Conservation (phyloP, 2,888 invertebrate genomes). For the Dryocosmus kuriphilus region DNA sequence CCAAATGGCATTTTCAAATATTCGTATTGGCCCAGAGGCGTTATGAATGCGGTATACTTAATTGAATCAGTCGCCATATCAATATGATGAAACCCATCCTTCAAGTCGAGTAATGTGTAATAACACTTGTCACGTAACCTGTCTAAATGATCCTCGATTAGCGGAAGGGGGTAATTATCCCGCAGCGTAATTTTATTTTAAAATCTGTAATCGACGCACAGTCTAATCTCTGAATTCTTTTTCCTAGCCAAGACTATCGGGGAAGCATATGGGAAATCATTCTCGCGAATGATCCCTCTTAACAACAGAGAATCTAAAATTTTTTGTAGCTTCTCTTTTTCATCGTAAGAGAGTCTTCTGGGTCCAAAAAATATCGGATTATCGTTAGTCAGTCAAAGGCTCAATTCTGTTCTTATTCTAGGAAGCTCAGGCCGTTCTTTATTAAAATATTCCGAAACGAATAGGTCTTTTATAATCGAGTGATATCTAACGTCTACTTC, state of each 20-base stretch:
- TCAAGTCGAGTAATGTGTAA: conserved; percentile 64
- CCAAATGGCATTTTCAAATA: too few species aligned
- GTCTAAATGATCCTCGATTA: conserved; percentile 65
- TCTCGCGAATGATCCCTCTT: conserved; percentile 46
- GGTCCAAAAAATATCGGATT: conserved; percentile 49
- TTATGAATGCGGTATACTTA: too few species aligned
- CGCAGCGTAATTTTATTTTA: too few species aligned
- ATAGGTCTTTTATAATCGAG: neutral
- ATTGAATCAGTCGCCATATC: too few species aligned
- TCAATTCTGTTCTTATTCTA: conserved; percentile 1
- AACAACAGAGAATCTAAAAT: conserved; percentile 49
- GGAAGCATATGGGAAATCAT: conserved; percentile 44
- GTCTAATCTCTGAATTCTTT: neutral
- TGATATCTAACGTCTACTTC: neutral
- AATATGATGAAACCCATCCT: conserved; percentile 62
- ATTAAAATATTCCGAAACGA: conserved; percentile 2
- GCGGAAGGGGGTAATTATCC: conserved; percentile 55
- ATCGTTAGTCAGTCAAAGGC: neutral
- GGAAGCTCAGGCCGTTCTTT: conserved; percentile 20
- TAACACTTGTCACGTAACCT: conserved; percentile 58
- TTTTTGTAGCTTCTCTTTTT: too few species aligned
- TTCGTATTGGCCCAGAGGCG: too few species aligned
- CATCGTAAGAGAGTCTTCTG: too few species aligned
- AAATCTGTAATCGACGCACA: too few species aligned
- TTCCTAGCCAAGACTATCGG: conserved; percentile 16